Conservation (phyloP, 92 coral and sea anemone species). For the Palythoa caribaeorum region DNA sequence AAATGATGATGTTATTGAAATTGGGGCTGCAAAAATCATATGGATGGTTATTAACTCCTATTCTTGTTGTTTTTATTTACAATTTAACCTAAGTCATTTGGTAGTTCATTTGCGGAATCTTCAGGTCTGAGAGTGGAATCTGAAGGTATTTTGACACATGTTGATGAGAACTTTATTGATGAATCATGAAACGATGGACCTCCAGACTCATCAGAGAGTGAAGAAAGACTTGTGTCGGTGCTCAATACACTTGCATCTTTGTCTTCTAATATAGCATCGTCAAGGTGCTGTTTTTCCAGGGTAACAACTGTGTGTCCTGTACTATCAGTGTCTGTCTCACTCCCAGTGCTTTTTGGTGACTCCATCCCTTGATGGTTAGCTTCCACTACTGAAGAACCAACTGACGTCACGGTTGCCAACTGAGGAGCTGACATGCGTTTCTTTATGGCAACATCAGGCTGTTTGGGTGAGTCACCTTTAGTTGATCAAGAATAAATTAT, state of each 20-base stretch:
- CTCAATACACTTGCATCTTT: conserved; percentile 68
- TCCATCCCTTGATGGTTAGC: conserved; percentile 22
- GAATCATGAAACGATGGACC: conserved; percentile 82
- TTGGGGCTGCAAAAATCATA: background rate
- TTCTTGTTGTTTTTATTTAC: background rate
- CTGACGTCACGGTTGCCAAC: background rate
- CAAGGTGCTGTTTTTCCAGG: conserved; percentile 56
- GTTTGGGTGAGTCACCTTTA: conserved; percentile 20
- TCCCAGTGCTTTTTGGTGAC: conserved; percentile 42
- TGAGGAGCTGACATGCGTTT: background rate
- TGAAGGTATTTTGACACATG: conserved; percentile 83
- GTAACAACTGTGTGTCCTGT: conserved; percentile 54
- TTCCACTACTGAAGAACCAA: conserved; percentile 16
- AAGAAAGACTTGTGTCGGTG: conserved; percentile 76
- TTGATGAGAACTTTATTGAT: conserved; percentile 87
- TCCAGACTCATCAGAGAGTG: conserved; percentile 80
- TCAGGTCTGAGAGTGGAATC: conserved; percentile 50
- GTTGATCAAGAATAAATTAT: background rate
- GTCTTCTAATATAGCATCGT: conserved; percentile 74
- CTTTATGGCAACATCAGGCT: background rate
- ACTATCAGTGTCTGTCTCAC: conserved; percentile 62
- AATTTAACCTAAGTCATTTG: conserved; percentile 7
- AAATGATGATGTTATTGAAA: no score
- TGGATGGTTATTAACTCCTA: background rate
- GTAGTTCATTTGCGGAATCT: conserved; percentile 32